Base-by-base conservation (phyloP, 2,113 vertebrate genomes). In the Rhadina sibilatrix region DNA sequence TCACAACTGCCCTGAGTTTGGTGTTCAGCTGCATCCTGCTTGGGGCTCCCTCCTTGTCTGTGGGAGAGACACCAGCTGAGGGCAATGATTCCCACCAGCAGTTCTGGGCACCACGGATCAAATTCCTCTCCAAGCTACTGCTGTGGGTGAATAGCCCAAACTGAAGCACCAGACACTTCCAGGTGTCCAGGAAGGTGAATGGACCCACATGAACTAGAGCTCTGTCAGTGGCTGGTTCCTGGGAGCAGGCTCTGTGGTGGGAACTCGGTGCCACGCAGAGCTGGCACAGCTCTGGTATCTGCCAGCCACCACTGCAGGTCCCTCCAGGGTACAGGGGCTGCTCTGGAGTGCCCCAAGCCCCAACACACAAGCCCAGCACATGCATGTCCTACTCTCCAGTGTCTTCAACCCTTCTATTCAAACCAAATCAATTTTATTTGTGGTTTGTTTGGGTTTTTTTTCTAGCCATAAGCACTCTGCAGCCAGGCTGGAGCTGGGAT, bases 251-350 rank as follows among this genome's bases (percentile, higher is more conserved):
- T n/a, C 31, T 57, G 2, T 8, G 25, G 14, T 27, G n/a, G 68
- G 30, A 44, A 6, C 5, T 9, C 0, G 3, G 57, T 50, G 37
- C 40, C 11, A 17, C 0, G 1, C 66, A 76, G 68, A 86, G 42
- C 60, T 61, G n/a, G 18, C 54, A 24, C 16, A 56, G 38, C 23
- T 56, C 40, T 52, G 44, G 40, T 40, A 23, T 16, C 78, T 57
- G 64, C 37, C 0, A 1, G 70, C 31, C 28, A 33, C 63, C 0
- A 0, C 52, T 21, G 42, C 0, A 2, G 53, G n/a, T 47, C 37
- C 8, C 42, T 57, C 38, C 2, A 23, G 15, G 35, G n/a, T 31
- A 4, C 15, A 4, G n/a, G 37, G 31, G 13, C 28, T 68, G 27
- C 47, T 57, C 30, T 35, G 83, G 78, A 53, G 44, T 37, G 47